Evolutionary conservation across 1,140 invertebrate genomes (phyloP).

Genomic region (Scaptomyza graminum): DNA sequence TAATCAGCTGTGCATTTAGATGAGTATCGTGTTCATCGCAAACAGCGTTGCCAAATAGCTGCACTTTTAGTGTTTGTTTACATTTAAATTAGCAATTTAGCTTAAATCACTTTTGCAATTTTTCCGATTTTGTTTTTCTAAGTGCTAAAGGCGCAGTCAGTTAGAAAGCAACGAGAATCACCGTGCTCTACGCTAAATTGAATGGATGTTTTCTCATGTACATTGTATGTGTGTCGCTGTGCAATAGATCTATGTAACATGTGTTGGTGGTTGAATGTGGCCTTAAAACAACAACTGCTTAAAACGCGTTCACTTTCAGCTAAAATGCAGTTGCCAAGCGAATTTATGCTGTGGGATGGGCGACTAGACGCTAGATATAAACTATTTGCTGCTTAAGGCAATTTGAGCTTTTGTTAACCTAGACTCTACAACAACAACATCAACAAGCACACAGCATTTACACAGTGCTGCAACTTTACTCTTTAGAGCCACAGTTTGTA

Average conservation of each 20-base stretch:
- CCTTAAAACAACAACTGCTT: slow-evolving; percentile 36
- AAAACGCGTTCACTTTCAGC: slow-evolving; percentile 40
- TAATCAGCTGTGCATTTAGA: too few species aligned
- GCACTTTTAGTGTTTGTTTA: too few species aligned
- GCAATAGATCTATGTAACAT: slow-evolving; percentile 21
- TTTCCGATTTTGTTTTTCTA: too few species aligned
- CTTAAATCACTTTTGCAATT: too few species aligned
- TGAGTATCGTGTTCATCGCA: too few species aligned
- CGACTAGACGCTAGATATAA: slow-evolving; percentile 28
- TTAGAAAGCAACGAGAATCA: slow-evolving; percentile 10
- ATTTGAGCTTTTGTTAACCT: slow-evolving; percentile 48
- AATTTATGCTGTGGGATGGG: slow-evolving; percentile 7
- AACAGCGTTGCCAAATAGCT: too few species aligned
- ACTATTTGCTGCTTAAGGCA: slow-evolving; percentile 46
- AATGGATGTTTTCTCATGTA: slow-evolving; percentile 28
- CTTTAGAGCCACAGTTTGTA: neutral
- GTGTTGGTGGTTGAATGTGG: slow-evolving; percentile 5
- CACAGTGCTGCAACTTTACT: too few species aligned
- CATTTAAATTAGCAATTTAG: too few species aligned
- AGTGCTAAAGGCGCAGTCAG: slow-evolving; percentile 1
- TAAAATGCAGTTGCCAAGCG: slow-evolving; percentile 34
- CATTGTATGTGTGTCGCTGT: slow-evolving; percentile 2
- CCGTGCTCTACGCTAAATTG: slow-evolving; percentile 48
- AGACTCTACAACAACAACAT: slow-evolving; percentile 14
- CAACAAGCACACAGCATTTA: neutral